A percentile compares a stretch with the other conserved stretches of the same genome.
These are phyloP conservation scores for Ptyas mucosa DNA, from an alignment of 2,113 vertebrate species.

Conservation along the genomic window DNA sequence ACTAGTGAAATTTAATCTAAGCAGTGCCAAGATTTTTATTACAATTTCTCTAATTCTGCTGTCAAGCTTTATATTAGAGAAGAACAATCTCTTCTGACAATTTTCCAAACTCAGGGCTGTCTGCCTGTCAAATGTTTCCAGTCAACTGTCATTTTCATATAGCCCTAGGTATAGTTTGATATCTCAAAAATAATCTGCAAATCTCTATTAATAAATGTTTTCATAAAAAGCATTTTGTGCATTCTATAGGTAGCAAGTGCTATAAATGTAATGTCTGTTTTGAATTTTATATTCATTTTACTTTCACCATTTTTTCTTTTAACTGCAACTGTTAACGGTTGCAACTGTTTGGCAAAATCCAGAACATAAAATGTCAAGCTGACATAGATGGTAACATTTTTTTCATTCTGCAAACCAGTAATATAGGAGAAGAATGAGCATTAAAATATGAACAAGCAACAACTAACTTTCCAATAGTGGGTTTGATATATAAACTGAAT, in stretches of 20 bases:
- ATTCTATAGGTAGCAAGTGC: neutral
- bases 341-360: accelerated
- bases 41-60: neutral
- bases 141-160: neutral
- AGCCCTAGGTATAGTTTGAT: neutral
- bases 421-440: conserved; percentile 16
- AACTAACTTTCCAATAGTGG: neutral
- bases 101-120: neutral
- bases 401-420: neutral
- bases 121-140: neutral
- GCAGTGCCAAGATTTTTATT: neutral
- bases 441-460: neutral
- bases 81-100: neutral
- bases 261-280: neutral
- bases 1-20: neutral
- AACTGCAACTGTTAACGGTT: neutral
- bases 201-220: neutral
- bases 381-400: neutral
- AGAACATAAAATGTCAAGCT: neutral
- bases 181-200: neutral
- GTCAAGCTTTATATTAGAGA: neutral
- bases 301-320: neutral
- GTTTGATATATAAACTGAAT: neutral
- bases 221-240: neutral
- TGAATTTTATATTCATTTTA: neutral